Conservation (phyloP, 2,113 vertebrate species). For the Acrocephalus arundinaceus region DNA sequence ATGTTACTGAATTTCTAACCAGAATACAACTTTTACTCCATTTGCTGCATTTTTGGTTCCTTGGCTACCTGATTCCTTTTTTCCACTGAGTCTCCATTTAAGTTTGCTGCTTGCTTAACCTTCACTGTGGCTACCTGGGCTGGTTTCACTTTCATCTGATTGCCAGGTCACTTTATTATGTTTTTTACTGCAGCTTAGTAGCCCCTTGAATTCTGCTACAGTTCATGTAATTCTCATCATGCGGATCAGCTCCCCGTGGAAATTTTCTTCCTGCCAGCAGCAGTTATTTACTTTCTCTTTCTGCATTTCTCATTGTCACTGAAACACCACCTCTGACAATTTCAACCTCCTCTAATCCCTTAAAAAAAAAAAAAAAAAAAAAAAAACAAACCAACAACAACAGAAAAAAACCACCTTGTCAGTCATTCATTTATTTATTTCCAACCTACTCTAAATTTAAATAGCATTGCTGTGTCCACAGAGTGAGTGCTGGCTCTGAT, state of each 20-base stretch:
- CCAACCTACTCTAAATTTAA: not conserved
- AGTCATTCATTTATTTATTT: constrained; percentile 35
- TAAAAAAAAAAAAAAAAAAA: not conserved
- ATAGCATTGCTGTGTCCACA: not conserved
- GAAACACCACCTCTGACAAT: constrained; percentile 37
- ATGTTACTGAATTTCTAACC: not conserved
- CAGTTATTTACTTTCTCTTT: constrained; percentile 57
- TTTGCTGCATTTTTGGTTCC: not conserved
- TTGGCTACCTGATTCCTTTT: not conserved
- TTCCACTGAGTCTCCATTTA: constrained; percentile 14
- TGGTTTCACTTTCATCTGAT: constrained; percentile 40
- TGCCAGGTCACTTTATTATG: constrained; percentile 32
- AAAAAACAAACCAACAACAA: not conserved
- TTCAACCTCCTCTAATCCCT: constrained; percentile 41
- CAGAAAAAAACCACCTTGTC: not conserved
- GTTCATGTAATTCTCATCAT: constrained; percentile 55
- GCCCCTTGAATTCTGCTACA: constrained; percentile 35
- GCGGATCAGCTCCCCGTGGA: constrained; percentile 10
- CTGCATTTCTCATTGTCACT: constrained; percentile 55
- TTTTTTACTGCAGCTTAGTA: constrained; percentile 45
- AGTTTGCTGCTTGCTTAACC: constrained; percentile 60
- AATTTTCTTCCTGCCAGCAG: constrained; percentile 36
- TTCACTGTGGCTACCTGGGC: constrained; percentile 31
- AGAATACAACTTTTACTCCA: not conserved
- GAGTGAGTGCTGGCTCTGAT: not conserved